Evolutionary conservation across 1,140 invertebrate species (phyloP).

Genomic region (Euwallacea fornicatus): DNA sequence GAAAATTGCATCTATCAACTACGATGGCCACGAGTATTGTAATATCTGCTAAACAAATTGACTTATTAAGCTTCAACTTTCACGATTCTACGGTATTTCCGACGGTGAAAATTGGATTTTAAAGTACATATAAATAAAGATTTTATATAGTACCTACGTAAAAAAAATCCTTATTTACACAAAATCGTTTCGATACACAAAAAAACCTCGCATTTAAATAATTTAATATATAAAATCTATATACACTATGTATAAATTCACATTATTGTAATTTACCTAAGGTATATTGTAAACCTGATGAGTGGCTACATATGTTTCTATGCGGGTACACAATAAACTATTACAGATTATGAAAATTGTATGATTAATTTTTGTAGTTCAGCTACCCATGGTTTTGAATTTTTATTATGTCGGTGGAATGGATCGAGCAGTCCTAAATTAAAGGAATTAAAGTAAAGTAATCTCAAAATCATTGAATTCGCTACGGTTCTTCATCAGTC

Average conservation of each 20-base stretch:
- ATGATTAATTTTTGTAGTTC: background rate
- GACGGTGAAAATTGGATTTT: background rate
- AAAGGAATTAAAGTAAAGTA: no score
- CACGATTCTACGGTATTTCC: background rate
- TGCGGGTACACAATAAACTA: conserved; percentile 4
- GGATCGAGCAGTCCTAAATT: no score
- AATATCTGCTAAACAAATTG: no score
- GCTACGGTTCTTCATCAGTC: background rate
- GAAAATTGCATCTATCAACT: conserved; percentile 1
- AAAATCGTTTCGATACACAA: background rate
- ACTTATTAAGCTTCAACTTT: no score
- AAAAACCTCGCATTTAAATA: background rate
- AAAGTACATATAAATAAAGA: background rate
- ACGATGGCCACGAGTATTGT: background rate
- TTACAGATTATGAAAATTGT: background rate
- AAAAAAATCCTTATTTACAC: background rate
- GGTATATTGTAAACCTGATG: background rate
- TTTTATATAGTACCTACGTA: background rate
- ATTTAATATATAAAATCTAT: conserved; percentile 16
- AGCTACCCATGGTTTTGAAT: background rate
- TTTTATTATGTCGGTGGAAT: no score
- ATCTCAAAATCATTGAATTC: no score
- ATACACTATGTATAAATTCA: conserved; percentile 18
- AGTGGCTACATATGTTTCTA: background rate
- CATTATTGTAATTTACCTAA: background rate